Percentiles rank a stretch among this genome's conserved stretches.
Evolutionary conservation across 1,140 invertebrate genomes (phyloP).

Genomic region (Temnothorax longispinosus): DNA sequence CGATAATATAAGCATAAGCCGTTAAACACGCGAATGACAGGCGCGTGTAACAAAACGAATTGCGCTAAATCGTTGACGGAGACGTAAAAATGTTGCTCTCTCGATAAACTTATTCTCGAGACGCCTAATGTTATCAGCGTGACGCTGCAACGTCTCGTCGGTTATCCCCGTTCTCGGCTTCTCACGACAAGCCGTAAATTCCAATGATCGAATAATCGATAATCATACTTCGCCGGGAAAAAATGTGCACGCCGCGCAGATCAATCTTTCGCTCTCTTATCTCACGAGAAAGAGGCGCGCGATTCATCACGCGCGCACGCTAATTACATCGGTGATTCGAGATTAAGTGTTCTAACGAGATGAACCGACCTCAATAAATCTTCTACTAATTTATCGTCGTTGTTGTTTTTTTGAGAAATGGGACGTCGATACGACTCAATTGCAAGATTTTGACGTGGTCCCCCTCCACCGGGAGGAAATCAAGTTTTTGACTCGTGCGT

Average conservation of each 20-base stretch:
- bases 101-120: conserved; percentile 12
- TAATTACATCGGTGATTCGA: conserved; percentile 41
- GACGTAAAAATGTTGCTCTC: not conserved
- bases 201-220: conserved; percentile 52
- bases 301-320: conserved; percentile 15
- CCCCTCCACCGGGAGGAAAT: not conserved
- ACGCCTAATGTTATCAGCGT: conserved; percentile 18
- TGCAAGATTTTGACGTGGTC: not conserved
- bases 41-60: not conserved
- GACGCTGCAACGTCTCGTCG: not conserved
- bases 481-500: not conserved
- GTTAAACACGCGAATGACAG: not conserved
- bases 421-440: not conserved
- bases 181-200: conserved; percentile 51
- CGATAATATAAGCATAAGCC: not conserved
- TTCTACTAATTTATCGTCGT: not conserved
- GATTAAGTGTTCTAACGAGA: conserved; percentile 20
- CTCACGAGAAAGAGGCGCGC: not conserved
- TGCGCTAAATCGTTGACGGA: not conserved
- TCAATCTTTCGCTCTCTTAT: conserved; percentile 9
- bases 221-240: conserved; percentile 24
- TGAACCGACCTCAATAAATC: not conserved
- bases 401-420: not conserved
- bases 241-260: not conserved
- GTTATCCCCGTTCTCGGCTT: conserved; percentile 3